Evolutionary conservation across 1,140 invertebrate genomes (phyloP).

Genomic region (Leptinotarsa defecta): DNA sequence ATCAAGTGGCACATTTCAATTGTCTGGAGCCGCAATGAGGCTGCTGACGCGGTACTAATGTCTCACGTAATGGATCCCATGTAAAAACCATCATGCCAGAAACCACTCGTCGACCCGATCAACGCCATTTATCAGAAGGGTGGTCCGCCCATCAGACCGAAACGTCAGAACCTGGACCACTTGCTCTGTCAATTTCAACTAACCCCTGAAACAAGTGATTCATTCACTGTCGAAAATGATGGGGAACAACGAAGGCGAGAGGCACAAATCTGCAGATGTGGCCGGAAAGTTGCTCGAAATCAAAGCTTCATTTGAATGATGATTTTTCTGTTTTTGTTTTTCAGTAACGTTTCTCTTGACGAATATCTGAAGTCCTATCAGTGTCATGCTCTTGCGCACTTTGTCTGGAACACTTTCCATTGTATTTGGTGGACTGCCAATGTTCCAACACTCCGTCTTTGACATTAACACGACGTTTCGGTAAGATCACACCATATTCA

Average conservation of each 20-base stretch:
- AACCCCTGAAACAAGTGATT: constrained; percentile 12
- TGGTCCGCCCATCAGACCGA: constrained; percentile 21
- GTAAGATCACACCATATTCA: too few species aligned
- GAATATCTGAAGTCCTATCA: too few species aligned
- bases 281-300: too few species aligned
- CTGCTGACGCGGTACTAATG: constrained; percentile 22
- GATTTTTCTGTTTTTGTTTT: too few species aligned
- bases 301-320: too few species aligned
- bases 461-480: too few species aligned
- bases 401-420: too few species aligned
- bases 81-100: constrained; percentile 16
- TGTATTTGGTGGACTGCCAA: too few species aligned
- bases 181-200: constrained; percentile 8
- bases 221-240: constrained; percentile 6
- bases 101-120: constrained; percentile 9
- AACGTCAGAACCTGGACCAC: constrained; percentile 25
- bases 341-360: too few species aligned
- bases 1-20: constrained; percentile 16
- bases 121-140: constrained; percentile 20
- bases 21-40: constrained; percentile 16
- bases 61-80: not conserved
- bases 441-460: too few species aligned
- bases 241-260: not conserved
- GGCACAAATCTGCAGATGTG: too few species aligned
- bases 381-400: too few species aligned